Evolutionary conservation across 2,797 vertebrate species (phyloP).

Genomic region (Anguilla marmorata): DNA sequence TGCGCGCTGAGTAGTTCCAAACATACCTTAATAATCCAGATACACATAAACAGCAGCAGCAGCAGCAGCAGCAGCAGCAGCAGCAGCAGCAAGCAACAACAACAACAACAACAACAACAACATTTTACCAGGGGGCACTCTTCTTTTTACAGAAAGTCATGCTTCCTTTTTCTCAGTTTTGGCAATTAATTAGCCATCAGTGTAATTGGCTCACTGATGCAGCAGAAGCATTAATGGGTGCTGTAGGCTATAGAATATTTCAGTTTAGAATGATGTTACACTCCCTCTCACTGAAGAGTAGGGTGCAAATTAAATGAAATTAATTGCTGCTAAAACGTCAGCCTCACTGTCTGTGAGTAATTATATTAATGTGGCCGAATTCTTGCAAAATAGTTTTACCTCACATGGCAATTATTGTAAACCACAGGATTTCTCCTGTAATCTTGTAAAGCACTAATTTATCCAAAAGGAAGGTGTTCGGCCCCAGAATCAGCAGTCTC

Average conservation of each 20-base stretch:
- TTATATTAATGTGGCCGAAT: not conserved
- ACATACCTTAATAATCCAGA: too few species aligned
- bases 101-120: not conserved
- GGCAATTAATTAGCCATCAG: not conserved
- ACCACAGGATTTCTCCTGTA: not conserved
- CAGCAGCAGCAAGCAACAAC: not conserved
- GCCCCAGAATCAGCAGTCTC: conserved; percentile 1
- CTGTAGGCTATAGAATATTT: too few species aligned
- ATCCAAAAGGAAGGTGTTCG: not conserved
- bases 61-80: not conserved
- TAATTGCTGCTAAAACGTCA: too few species aligned
- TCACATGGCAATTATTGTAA: not conserved
- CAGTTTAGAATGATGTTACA: too few species aligned
- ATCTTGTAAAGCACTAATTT: not conserved
- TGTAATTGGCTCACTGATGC: too few species aligned
- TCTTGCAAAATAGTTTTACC: not conserved
- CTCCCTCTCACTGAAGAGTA: too few species aligned
- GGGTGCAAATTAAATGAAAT: not conserved
- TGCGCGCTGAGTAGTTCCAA: not conserved
- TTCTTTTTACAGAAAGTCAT: not conserved
- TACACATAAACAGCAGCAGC: too few species aligned
- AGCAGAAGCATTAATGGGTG: too few species aligned
- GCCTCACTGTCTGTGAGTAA: too few species aligned
- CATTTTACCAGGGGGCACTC: not conserved
- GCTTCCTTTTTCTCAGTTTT: not conserved